Evolutionary conservation across 35 echinoderm and acorn worm genomes (phyloP).

Genomic region (Hemicentrotus pulcherrimus): DNA sequence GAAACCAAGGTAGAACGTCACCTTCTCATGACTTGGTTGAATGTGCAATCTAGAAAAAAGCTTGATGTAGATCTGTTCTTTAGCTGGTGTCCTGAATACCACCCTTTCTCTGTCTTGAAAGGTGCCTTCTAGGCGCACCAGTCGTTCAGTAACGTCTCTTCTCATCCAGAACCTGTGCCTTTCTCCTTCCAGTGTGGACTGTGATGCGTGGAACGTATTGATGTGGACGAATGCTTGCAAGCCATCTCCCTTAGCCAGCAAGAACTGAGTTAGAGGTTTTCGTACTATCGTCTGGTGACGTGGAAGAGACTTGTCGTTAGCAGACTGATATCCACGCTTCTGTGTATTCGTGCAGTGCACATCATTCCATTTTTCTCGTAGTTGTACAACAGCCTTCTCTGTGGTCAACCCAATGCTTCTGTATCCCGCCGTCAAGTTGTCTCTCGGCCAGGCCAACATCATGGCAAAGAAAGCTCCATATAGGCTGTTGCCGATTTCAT

Average conservation of each 20-base stretch:
- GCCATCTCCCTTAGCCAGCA: background rate
- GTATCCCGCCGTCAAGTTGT: background rate
- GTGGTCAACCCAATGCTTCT: background rate
- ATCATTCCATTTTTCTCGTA: background rate
- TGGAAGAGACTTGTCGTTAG: background rate
- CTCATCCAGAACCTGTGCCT: slow-evolving; percentile 23
- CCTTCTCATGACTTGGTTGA: slow-evolving; percentile 38
- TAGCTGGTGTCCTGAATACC: background rate
- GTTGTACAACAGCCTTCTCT: background rate
- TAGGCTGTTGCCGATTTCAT: background rate
- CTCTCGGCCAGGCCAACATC: slow-evolving; percentile 28
- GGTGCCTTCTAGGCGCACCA: background rate
- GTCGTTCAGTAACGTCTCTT: background rate
- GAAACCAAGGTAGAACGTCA: slow-evolving; percentile 6
- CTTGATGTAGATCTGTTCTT: slow-evolving; percentile 10
- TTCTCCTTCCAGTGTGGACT: slow-evolving; percentile 17
- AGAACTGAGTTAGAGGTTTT: background rate
- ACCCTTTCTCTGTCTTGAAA: slow-evolving; percentile 1
- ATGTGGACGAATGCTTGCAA: background rate
- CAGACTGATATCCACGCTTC: background rate
- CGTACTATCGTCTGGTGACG: background rate
- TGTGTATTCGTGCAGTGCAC: background rate
- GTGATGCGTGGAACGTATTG: slow-evolving; percentile 25
- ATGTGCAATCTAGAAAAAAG: background rate
- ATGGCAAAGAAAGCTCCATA: background rate